Base-by-base conservation (phyloP, 2,797 vertebrate genomes). In the Cynodonichthys magdalenae region DNA sequence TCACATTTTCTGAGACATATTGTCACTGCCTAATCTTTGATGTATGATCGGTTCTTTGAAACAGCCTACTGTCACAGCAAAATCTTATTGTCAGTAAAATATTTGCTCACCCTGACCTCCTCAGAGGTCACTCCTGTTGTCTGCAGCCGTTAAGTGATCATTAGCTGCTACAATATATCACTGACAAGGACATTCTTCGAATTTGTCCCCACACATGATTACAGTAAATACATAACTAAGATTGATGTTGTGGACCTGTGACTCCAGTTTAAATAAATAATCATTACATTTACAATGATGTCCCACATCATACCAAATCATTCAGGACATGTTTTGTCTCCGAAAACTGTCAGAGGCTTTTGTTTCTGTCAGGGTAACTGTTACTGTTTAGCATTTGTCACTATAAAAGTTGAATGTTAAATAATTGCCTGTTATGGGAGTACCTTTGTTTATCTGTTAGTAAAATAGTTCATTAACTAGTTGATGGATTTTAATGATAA, bases 51-150 rank as follows among this genome's bases (percentile, higher is more conserved):
- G 11, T 24, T 59, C 46, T 27, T 45, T 62, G 14, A 77, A 71
- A 80, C 63, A 58, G 39, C 57, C 74, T 53, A 39, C 67, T 31
- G 60, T 74, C 63, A 53, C 19, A n/a, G 34, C 19, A 64, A 66
- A 74, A 63, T 64, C 19, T 63, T 8, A 56, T 75, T 79, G 66
- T 71, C 63, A 42, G 61, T 81, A 67, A 74, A 69, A 70, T 53
- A 63, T 59, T 17, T 11, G 47, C 41, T 31, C 45, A 65, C 46
- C 20, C 4, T 69, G 71, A 64, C 69, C 73, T 71, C 62, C 7
- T 24, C 36, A 83, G 82, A 77, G 74, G 71, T 72, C 71, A 74
- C 1, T 20, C 19, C 55, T 62, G 34, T 53, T 50, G 39, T 64
- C 15, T 47, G 20, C 64, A 18, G 45, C 55, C 48, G 39, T 50